phyloP scores from a whole-genome alignment of 1,140 invertebrate genomes.

The Cydia pomonella region DNA sequence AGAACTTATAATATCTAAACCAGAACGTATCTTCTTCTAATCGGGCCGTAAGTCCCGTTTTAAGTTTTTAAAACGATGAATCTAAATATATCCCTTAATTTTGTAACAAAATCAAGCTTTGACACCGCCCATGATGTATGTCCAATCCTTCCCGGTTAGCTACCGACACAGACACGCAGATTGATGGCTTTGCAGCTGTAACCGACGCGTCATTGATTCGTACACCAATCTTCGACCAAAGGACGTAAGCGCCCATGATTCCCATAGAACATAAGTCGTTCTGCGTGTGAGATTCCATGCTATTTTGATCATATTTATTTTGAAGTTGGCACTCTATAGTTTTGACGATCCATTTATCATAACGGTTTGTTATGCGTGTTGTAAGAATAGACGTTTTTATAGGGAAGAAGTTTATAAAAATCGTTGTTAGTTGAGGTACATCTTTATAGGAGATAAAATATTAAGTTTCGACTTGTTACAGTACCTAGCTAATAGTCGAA shows the following conservation, averaged over 20 bases:
- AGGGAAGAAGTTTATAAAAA: neutral
- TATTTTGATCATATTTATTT: conserved; percentile 20
- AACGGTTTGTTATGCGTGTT: neutral
- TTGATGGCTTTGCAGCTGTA: conserved; percentile 13
- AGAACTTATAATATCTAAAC: too few relatives aligned
- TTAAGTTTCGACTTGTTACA: too few relatives aligned
- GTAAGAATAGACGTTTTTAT: conserved; percentile 5
- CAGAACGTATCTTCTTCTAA: too few relatives aligned
- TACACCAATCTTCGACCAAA: neutral
- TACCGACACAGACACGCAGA: conserved; percentile 4
- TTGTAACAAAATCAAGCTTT: neutral
- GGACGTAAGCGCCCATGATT: neutral
- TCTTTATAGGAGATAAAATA: too few relatives aligned
- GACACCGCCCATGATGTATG: conserved; percentile 7
- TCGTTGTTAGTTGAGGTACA: neutral
- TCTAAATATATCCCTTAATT: neutral
- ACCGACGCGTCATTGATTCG: conserved; percentile 13
- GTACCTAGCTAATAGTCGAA: too few relatives aligned
- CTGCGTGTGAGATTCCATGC: neutral
- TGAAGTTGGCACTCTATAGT: conserved; percentile 14
- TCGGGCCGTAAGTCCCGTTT: too few relatives aligned
- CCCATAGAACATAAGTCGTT: neutral
- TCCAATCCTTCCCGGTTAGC: conserved; percentile 8
- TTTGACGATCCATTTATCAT: conserved; percentile 17
- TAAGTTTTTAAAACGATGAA: too few relatives aligned